Percentiles rank a stretch among this genome's conserved stretches.
Conservation (phyloP, 2,797 vertebrate genomes). For the Mallotus villosus region DNA sequence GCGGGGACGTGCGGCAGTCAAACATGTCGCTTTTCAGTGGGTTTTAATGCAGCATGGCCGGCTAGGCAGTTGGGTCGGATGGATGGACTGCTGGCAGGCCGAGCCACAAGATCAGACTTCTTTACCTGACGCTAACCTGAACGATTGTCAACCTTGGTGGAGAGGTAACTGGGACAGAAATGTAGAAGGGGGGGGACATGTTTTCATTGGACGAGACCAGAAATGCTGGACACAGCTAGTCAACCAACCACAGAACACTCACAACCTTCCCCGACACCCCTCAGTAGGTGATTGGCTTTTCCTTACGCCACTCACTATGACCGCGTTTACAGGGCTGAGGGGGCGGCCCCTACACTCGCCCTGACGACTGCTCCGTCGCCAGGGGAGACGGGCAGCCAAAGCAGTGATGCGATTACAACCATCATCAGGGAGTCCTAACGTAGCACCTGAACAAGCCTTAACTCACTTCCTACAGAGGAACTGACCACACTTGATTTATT, state of each 20-base stretch:
- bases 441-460: constrained; percentile 76
- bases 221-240: neutral
- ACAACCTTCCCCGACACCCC: constrained; percentile 13
- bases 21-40: constrained; percentile 63
- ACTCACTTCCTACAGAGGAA: constrained; percentile 61
- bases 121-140: constrained; percentile 24
- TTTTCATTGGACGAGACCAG: too few relatives aligned
- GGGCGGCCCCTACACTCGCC: neutral
- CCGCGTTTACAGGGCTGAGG: neutral
- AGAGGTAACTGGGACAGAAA: constrained; percentile 5
- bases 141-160: constrained; percentile 8
- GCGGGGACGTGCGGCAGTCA: constrained; percentile 41
- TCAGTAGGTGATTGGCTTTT: neutral
- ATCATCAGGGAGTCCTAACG: constrained; percentile 74
- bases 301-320: neutral
- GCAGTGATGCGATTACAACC: constrained; percentile 60
- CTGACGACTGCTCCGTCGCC: constrained; percentile 5
- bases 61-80: constrained; percentile 3
- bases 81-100: constrained; percentile 21
- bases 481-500: constrained; percentile 24
- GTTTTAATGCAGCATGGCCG: constrained; percentile 52
- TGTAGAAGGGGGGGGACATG: constrained; percentile 29
- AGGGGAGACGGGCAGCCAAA: constrained; percentile 51
- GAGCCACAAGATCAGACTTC: neutral
- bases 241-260: constrained; percentile 16